Percentiles rank a stretch among this genome's conserved stretches.
phyloP scores from a whole-genome alignment of 2,113 vertebrate species.

The Grammomys dolichurus region DNA sequence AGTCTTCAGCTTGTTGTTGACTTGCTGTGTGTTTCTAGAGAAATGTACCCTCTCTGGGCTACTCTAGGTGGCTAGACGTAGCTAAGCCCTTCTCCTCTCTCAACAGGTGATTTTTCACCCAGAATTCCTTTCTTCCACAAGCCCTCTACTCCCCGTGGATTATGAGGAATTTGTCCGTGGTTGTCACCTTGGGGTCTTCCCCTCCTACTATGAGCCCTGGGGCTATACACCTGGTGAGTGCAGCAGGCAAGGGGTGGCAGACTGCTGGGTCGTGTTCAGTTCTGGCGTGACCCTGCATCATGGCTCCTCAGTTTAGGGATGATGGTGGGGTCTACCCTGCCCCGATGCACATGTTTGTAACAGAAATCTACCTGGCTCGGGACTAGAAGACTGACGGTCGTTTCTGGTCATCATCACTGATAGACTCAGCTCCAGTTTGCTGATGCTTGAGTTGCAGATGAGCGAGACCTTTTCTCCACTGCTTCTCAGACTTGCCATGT shows the following conservation, averaged over 20 bases:
- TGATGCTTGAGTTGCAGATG: not conserved
- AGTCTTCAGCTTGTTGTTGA: not conserved
- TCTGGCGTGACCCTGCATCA: too few relatives aligned
- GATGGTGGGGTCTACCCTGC: not conserved
- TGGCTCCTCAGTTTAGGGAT: not conserved
- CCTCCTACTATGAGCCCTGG: conserved; percentile 97
- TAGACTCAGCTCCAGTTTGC: not conserved
- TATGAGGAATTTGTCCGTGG: conserved; percentile 97
- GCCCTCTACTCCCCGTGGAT: conserved; percentile 94
- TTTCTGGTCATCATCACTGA: not conserved
- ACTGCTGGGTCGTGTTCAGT: not conserved
- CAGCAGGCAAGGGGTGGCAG: not conserved
- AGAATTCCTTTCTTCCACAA: conserved; percentile 96
- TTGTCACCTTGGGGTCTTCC: conserved; percentile 95
- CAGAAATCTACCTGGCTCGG: not conserved
- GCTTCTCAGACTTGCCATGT: not conserved
- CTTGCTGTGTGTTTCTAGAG: not conserved
- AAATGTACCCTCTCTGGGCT: not conserved
- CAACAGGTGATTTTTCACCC: conserved; percentile 95
- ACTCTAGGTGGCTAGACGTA: not conserved
- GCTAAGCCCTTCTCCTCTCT: conserved; percentile 19
- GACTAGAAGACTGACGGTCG: not conserved
- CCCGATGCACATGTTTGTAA: not conserved
- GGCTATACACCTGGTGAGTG: conserved; percentile 94
- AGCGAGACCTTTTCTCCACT: accelerated